Conservation (phyloP, 1,140 invertebrate species). For the Arion vulgaris region DNA sequence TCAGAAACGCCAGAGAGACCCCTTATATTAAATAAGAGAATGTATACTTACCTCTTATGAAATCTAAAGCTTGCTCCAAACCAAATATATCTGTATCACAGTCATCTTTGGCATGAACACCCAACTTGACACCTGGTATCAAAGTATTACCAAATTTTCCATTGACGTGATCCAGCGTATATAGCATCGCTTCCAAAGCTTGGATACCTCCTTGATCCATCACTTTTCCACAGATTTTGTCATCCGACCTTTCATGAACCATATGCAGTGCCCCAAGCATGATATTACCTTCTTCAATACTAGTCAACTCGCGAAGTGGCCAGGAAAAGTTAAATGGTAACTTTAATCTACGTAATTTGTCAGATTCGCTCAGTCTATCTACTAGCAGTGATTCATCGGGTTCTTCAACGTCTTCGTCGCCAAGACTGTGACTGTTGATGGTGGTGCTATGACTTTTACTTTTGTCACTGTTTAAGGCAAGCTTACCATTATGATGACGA, state of each 20-base stretch:
- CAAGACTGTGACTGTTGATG: not conserved
- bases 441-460: not conserved
- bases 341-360: constrained; percentile 40
- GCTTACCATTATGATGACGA: not conserved
- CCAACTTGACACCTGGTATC: constrained; percentile 83
- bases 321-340: constrained; percentile 75
- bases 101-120: constrained; percentile 92
- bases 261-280: constrained; percentile 92
- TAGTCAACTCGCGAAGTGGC: constrained; percentile 87
- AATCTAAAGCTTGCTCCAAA: constrained; percentile 95
- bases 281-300: constrained; percentile 86
- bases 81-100: constrained; percentile 98
- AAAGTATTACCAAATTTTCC: constrained; percentile 32
- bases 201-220: constrained; percentile 94
- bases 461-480: not conserved
- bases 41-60: constrained; percentile 94
- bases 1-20: too few relatives aligned
- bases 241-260: constrained; percentile 91
- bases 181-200: constrained; percentile 93
- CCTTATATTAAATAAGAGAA: too few relatives aligned
- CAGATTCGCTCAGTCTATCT: constrained; percentile 6
- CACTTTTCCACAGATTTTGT: constrained; percentile 87
- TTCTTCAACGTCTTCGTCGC: not conserved
- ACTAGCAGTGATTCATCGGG: not conserved
- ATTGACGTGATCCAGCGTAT: constrained; percentile 90